Conservation (phyloP, 2,797 vertebrate species). For the Danio jaintianensis region DNA sequence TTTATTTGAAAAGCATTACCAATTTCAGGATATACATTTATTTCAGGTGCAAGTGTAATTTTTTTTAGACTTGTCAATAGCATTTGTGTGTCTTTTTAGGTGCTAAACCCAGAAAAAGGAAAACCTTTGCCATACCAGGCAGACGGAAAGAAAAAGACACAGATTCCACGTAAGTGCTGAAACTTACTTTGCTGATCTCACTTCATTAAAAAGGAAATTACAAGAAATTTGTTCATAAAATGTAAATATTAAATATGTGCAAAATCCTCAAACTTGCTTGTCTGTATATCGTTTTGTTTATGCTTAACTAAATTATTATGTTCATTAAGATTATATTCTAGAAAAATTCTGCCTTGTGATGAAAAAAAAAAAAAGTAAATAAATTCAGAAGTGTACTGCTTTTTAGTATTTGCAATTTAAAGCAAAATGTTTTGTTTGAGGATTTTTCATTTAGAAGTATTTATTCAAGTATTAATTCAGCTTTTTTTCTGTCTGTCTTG, state of each 20-base stretch:
- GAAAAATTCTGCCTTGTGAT: too few relatives aligned
- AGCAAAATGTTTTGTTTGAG: not conserved
- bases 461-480: not conserved
- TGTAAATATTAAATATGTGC: too few relatives aligned
- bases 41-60: not conserved
- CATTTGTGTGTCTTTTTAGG: slow-evolving; percentile 74
- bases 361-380: too few relatives aligned
- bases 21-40: not conserved
- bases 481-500: slow-evolving; percentile 62
- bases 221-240: too few relatives aligned
- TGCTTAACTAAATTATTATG: too few relatives aligned
- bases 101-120: slow-evolving; percentile 92
- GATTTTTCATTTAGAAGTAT: not conserved
- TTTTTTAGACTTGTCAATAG: slow-evolving; percentile 19
- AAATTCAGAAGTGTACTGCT: too few relatives aligned
- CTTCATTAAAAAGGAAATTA: not conserved
- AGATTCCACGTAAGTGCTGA: slow-evolving; percentile 89
- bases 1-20: not conserved
- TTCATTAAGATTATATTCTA: not conserved
- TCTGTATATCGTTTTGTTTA: not conserved
- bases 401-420: not conserved
- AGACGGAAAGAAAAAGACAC: slow-evolving; percentile 95
- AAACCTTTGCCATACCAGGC: slow-evolving; percentile 90
- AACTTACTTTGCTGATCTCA: not conserved
- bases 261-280: not conserved